Conservation (phyloP, 1,140 invertebrate genomes). For the Sinonovacula constricta region DNA sequence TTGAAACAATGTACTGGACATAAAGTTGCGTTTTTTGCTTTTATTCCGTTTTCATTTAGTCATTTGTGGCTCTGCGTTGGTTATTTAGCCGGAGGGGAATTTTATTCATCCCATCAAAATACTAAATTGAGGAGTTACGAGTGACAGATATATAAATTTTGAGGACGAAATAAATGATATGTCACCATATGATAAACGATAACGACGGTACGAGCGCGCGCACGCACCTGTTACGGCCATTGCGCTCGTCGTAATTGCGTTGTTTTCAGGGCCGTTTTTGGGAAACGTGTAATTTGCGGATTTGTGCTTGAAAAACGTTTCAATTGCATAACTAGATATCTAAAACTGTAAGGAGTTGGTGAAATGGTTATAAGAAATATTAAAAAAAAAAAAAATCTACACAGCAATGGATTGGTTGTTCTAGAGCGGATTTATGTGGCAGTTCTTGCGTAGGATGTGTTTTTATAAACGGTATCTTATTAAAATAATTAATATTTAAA, state of each 20-base stretch:
- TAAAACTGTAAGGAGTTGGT: too few relatives aligned
- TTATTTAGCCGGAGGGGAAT: slow-evolving; percentile 44
- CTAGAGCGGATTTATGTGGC: too few relatives aligned
- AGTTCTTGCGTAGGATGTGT: too few relatives aligned
- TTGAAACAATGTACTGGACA: too few relatives aligned
- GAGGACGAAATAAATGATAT: slow-evolving; percentile 41
- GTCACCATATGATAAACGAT: slow-evolving; percentile 36
- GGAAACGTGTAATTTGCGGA: not conserved
- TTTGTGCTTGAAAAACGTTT: not conserved
- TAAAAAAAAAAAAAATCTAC: too few relatives aligned
- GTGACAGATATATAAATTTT: slow-evolving; percentile 56
- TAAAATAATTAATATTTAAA: too few relatives aligned
- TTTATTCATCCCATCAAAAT: slow-evolving; percentile 49
- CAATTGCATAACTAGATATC: too few relatives aligned
- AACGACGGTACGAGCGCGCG: slow-evolving; percentile 16
- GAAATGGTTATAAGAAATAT: too few relatives aligned
- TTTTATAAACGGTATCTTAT: too few relatives aligned
- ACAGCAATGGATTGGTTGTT: too few relatives aligned
- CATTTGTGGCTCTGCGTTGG: slow-evolving; percentile 32
- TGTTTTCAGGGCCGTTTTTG: slow-evolving; percentile 30
- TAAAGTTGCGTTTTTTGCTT: too few relatives aligned
- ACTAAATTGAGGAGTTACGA: slow-evolving; percentile 48
- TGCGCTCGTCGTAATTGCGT: slow-evolving; percentile 30
- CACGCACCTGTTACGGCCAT: slow-evolving; percentile 44
- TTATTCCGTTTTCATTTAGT: slow-evolving; percentile 50